Percentiles rank a stretch among this genome's conserved stretches.
Evolutionary conservation across 2,797 vertebrate species (phyloP).

Genomic region (Babyrousa celebensis): DNA sequence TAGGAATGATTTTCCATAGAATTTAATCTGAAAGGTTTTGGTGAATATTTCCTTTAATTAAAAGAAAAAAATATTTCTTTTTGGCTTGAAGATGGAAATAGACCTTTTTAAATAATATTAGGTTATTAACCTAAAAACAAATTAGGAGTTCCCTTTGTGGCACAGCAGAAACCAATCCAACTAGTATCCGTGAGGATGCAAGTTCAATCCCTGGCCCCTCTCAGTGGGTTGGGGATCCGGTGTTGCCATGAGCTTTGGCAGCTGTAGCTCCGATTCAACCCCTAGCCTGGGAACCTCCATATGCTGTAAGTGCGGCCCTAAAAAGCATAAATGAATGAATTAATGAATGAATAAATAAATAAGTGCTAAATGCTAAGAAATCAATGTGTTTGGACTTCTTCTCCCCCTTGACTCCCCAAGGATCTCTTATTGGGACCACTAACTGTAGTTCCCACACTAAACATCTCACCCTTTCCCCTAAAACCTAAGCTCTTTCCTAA

Average conservation of each 20-base stretch:
- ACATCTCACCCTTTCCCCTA: not conserved
- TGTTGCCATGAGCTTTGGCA: no score
- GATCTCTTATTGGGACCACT: not conserved
- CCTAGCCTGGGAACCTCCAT: not conserved
- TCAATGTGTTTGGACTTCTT: not conserved
- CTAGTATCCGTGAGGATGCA: no score
- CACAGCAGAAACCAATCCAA: no score
- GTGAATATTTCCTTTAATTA: constrained; percentile 28
- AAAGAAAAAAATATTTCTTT: constrained; percentile 27
- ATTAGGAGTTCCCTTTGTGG: no score
- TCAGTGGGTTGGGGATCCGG: no score
- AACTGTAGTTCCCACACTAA: not conserved
- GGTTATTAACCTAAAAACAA: constrained; percentile 34
- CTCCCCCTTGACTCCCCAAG: not conserved
- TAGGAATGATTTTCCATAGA: not conserved
- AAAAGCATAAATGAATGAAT: not conserved
- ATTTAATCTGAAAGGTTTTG: constrained; percentile 30
- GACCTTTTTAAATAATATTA: constrained; percentile 6
- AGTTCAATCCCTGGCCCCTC: no score
- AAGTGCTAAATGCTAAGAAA: not conserved
- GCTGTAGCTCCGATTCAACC: not conserved
- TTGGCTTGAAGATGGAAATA: constrained; percentile 3
- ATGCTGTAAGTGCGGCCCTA: not conserved
- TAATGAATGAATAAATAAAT: not conserved
- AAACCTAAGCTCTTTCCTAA: not conserved